Evolutionary conservation across 2,113 vertebrate species (phyloP).

Genomic region (Arizona elegans): DNA sequence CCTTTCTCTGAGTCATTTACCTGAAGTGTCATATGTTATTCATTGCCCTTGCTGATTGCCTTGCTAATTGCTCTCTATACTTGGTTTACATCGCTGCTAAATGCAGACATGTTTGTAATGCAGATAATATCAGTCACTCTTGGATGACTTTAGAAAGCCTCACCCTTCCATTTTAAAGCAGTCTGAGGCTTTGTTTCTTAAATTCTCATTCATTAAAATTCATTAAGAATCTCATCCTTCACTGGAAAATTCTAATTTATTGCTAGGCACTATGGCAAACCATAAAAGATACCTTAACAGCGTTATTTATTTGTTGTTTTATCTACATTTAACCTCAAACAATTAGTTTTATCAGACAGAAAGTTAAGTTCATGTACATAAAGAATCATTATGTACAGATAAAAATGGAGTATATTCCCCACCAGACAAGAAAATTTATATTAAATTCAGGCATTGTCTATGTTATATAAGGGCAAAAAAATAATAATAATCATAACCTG

Average conservation of each 20-base stretch:
- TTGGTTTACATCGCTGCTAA: background rate
- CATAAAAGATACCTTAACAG: conserved; percentile 7
- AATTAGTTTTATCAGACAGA: background rate
- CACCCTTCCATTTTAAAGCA: background rate
- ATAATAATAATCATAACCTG: background rate
- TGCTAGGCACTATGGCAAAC: background rate
- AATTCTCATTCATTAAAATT: conserved; percentile 28
- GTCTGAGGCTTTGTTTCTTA: conserved; percentile 15
- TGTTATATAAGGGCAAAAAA: background rate
- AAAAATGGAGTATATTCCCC: background rate
- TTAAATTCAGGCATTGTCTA: background rate
- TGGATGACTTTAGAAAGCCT: background rate
- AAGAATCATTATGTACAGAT: background rate
- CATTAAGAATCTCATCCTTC: background rate
- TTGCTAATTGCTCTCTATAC: conserved; percentile 5
- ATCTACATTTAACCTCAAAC: background rate
- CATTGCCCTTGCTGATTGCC: background rate
- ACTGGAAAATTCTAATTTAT: conserved; percentile 14
- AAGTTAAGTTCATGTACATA: background rate
- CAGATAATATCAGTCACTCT: conserved; percentile 7
- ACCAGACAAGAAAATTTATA: background rate
- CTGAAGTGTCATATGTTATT: background rate
- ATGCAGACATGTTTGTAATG: background rate
- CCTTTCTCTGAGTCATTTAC: background rate
- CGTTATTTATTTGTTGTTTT: background rate